These are phyloP conservation scores for Caenorhabditis wallacei DNA, from an alignment of 2,888 invertebrate species.

Conservation along the genomic window DNA sequence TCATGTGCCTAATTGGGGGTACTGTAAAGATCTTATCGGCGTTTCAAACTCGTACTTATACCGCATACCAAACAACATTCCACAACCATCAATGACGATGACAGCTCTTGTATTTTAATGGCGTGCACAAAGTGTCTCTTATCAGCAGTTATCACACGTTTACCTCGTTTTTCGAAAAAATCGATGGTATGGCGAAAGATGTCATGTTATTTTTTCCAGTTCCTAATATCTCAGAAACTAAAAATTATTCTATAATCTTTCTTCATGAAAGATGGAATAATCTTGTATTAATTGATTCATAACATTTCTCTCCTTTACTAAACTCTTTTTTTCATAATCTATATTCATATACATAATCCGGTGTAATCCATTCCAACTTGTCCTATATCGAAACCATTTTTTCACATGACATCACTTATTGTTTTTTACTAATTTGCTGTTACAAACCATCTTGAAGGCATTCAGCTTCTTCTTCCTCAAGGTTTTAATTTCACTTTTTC, in stretches of 20 bases:
- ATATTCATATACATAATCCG: not conserved
- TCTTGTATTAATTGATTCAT: too few relatives aligned
- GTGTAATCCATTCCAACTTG: conserved; percentile 8
- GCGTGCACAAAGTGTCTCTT: conserved; percentile 15
- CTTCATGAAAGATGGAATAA: too few relatives aligned
- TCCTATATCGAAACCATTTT: not conserved
- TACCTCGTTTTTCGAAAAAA: conserved; percentile 20
- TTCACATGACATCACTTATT: conserved; percentile 22
- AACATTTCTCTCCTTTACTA: not conserved
- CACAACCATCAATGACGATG: conserved; percentile 50
- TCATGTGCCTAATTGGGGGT: not conserved
- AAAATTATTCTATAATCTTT: too few relatives aligned
- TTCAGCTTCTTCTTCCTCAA: not conserved
- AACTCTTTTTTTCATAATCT: not conserved
- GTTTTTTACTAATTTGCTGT: conserved; percentile 17
- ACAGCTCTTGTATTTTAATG: conserved; percentile 19
- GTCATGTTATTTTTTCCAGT: not conserved
- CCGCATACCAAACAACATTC: conserved; percentile 43
- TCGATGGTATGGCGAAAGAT: conserved; percentile 3
- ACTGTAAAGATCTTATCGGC: not conserved
- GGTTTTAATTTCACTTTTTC: conserved; percentile 54
- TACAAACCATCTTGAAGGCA: not conserved
- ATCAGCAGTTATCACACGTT: conserved; percentile 34
- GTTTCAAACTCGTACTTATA: not conserved
- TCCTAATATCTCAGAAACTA: not conserved